Conservation (phyloP, 2,888 invertebrate species). For the Podotricha telesiphe region DNA sequence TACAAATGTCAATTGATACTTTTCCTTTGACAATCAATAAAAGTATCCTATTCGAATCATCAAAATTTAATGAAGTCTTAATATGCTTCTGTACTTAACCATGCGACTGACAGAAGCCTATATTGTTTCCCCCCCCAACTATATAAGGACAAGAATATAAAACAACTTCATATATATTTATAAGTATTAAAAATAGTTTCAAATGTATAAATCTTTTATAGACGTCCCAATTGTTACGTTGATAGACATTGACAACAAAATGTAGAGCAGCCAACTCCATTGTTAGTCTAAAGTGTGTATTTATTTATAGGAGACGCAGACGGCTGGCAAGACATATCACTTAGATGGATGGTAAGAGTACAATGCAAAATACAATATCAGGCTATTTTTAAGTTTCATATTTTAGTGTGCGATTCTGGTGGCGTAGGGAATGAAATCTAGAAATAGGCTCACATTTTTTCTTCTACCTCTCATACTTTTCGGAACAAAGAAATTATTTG, state of each 20-base stretch:
- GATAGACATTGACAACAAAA: slow-evolving; percentile 8
- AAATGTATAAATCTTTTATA: slow-evolving; percentile 13
- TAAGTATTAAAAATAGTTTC: slow-evolving; percentile 25
- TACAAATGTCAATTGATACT: no score
- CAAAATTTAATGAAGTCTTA: background rate
- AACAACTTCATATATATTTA: slow-evolving; percentile 24
- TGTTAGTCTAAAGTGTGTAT: slow-evolving; percentile 19
- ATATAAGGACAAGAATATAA: slow-evolving; percentile 17
- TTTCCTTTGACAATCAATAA: background rate
- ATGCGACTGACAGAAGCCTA: background rate
- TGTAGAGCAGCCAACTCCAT: slow-evolving; percentile 21
- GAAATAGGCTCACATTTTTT: background rate
- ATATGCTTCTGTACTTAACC: background rate
- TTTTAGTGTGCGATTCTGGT: background rate
- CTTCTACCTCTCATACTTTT: background rate
- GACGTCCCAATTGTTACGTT: slow-evolving; percentile 22
- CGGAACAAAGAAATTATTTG: background rate
- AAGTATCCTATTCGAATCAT: background rate
- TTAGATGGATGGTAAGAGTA: slow-evolving; percentile 25
- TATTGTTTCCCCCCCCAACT: slow-evolving; percentile 4
- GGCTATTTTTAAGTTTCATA: slow-evolving; percentile 17
- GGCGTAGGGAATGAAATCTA: background rate
- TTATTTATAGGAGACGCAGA: slow-evolving; percentile 30
- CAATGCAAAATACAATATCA: slow-evolving; percentile 21
- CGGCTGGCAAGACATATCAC: slow-evolving; percentile 27